Base-by-base conservation (phyloP, 2,797 vertebrate species). In the Sebastes minor region DNA sequence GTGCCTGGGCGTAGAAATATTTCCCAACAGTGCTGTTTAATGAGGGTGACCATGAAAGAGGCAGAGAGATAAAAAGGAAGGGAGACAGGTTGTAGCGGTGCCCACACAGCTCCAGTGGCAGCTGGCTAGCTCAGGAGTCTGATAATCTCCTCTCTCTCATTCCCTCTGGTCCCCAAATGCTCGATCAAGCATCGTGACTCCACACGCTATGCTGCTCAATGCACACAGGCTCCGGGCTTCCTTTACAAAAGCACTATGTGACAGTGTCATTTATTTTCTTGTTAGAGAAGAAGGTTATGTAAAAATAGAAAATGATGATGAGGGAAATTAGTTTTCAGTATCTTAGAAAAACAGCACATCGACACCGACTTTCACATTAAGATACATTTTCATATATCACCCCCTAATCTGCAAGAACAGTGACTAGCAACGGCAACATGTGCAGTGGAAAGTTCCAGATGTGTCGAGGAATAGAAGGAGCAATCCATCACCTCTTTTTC, bases 21-120 rank as follows among this genome's bases (percentile, higher is more conserved):
- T 73, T 83, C 70, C 80, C 76, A 73, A 86, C 86, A 30, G 78
- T 52, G 74, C 78, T 71, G 64, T 82, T 86, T 87, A 86, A 88
- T 89, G 76, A 91, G 86, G 83, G 78, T 82, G 89, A 82, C 84
- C 82, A 74, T 80, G 81, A 89, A 83, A 78, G 84, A 85, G 42
- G 85, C 67, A 80, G 63, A 35, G 83, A 84, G 80, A 90, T 85
- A 81, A 81, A 85, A 72, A 76, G 78, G 67, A 61, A 72, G 14
- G 61, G 60, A 83, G 76, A 64, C 86, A 62, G 87, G 82, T 82
- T 85, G 84, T 67, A 76, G 68, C 53, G 76, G 74, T 87, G 89
- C 86, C 80, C 85, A 85, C 86, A 86, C 76, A 78, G 90, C 81
- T 89, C 81, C 89, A 77, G 76, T 85, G 86, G 93, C 93, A 94